A percentile compares a stretch with the other conserved stretches of the same genome.
Evolutionary conservation across 2,888 invertebrate species (phyloP).

Genomic region (Drosophila trichaetosa): DNA sequence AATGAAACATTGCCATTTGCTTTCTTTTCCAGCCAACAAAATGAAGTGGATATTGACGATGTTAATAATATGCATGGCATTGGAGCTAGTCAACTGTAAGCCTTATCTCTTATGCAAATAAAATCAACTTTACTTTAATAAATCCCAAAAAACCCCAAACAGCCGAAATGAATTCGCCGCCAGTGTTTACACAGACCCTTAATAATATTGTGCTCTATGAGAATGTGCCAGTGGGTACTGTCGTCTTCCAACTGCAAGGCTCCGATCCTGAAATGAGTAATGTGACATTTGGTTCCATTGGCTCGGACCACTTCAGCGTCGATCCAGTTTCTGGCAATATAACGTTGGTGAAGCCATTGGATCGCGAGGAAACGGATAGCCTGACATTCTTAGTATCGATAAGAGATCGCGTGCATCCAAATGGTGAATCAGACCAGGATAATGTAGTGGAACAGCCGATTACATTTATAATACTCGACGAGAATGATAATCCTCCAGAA

Average conservation of each 20-base stretch:
- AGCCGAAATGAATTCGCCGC: constrained; percentile 88
- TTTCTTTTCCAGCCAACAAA: constrained; percentile 45
- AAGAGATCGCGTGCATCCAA: constrained; percentile 89
- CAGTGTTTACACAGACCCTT: constrained; percentile 90
- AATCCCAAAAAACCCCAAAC: background rate
- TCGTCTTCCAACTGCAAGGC: constrained; percentile 92
- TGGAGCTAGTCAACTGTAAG: constrained; percentile 54
- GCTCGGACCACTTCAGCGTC: constrained; percentile 93
- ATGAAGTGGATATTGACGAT: constrained; percentile 57
- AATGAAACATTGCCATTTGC: constrained; percentile 31
- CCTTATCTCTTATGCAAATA: constrained; percentile 3
- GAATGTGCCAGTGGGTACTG: constrained; percentile 91
- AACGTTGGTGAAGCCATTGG: constrained; percentile 91
- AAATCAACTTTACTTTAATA: constrained; percentile 7
- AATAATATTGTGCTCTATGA: constrained; percentile 92
- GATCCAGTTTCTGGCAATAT: constrained; percentile 92
- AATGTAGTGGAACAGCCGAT: constrained; percentile 92
- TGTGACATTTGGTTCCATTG: constrained; percentile 89
- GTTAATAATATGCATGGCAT: constrained; percentile 51
- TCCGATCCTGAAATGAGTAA: constrained; percentile 92
- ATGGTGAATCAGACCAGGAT: constrained; percentile 87
- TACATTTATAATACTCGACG: constrained; percentile 93
- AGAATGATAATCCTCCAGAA: constrained; percentile 94
- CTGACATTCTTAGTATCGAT: constrained; percentile 92
- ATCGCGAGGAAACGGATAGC: constrained; percentile 93